Conservation (phyloP, 2,888 invertebrate genomes). For the Cylloceria caligata region DNA sequence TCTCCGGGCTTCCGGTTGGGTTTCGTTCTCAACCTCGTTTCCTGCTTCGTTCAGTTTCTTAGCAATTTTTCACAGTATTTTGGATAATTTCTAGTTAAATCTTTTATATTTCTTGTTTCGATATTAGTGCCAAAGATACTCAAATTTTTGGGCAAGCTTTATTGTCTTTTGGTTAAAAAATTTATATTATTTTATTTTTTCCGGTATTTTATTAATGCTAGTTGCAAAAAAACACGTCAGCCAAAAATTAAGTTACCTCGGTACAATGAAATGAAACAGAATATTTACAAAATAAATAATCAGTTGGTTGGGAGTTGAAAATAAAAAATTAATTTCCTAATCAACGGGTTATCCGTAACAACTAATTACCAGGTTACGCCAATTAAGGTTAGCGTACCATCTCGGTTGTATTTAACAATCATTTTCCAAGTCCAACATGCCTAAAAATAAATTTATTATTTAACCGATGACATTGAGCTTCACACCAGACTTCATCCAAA, state of each 20-base stretch:
- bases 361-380: too few relatives aligned
- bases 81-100: neutral
- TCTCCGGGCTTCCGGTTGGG: conserved; percentile 51
- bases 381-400: too few relatives aligned
- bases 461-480: too few relatives aligned
- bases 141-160: neutral
- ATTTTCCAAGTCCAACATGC: too few relatives aligned
- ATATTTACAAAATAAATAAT: too few relatives aligned
- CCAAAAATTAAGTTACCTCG: neutral
- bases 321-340: too few relatives aligned
- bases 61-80: neutral
- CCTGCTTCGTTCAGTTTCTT: conserved; percentile 18
- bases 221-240: neutral
- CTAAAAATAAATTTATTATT: too few relatives aligned
- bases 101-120: neutral
- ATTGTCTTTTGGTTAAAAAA: neutral
- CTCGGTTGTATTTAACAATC: too few relatives aligned
- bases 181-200: neutral
- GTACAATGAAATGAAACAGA: neutral
- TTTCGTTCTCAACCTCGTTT: conserved; percentile 48
- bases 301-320: too few relatives aligned
- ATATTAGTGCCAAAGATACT: neutral
- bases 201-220: neutral
- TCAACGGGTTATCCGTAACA: too few relatives aligned
- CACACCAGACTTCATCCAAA: too few relatives aligned